phyloP scores from a whole-genome alignment of 1,140 invertebrate species.

The Eupristina koningsbergeri region DNA sequence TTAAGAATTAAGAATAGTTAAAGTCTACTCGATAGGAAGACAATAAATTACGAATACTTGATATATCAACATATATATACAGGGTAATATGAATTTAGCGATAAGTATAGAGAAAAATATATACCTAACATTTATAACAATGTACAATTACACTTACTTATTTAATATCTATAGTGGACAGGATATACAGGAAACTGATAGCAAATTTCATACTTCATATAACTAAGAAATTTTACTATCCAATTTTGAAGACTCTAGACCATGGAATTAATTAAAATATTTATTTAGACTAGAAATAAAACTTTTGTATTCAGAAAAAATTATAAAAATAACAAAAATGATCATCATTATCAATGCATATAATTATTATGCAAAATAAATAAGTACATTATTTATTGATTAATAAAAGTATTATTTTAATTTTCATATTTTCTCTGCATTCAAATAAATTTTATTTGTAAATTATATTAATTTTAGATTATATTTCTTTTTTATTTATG shows the following conservation, averaged over 20 bases:
- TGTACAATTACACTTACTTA: constrained; percentile 21
- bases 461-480: no score
- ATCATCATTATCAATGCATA: no score
- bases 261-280: not conserved
- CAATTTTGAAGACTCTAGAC: constrained; percentile 30
- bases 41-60: constrained; percentile 26
- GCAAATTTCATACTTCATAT: not conserved
- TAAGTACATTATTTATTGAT: no score
- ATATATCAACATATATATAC: constrained; percentile 30
- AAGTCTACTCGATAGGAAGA: constrained; percentile 31
- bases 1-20: not conserved
- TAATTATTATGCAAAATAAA: no score
- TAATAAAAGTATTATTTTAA: no score
- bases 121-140: constrained; percentile 35
- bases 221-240: not conserved
- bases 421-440: no score
- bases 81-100: constrained; percentile 20
- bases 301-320: not conserved
- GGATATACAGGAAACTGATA: not conserved
- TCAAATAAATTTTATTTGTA: no score
- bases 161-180: not conserved
- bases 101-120: constrained; percentile 7
- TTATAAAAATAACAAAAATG: no score
- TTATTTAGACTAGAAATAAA: not conserved
- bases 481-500: no score